Evolutionary conservation across 2,888 invertebrate genomes (phyloP), one percentile per base, ranked within the genome.

Genomic region (Micropterix aruncella): DNA sequence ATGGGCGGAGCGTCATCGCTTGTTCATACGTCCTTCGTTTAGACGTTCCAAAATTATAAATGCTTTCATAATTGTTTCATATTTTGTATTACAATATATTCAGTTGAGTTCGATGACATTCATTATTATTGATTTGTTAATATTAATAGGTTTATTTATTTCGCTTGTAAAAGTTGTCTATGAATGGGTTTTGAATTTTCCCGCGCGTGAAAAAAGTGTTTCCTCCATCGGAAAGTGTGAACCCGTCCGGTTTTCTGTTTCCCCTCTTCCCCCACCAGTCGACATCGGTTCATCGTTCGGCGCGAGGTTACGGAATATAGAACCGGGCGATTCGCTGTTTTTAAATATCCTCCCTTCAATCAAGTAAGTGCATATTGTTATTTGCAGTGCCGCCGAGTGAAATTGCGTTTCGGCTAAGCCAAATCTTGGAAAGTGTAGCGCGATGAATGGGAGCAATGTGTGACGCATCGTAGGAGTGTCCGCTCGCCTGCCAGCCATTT

Each of bases 381-480:
- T 42, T 45, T 50, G 41, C 45, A 18, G 41, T 41, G 16, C 19
- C 7, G 17, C 17, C 12, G 18, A 16, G 38, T 38, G 16, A 43
- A 5, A 36, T 27, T n/a, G 16, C 36, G 36, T 42, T 19, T 3
- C 14, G 37, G 18, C 17, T 36, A 15, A 40, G 16, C 3, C 17
- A 16, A 4, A 7, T 15, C 18, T 42, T 47, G 45, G 19, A 16
- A 40, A 38, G 40, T 36, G 39, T 40, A 53, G 57, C 56, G 53
- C 54, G 52, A 52, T n/a, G n/a, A 54, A 54, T 57, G 54, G 52
- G 57, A 55, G 57, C 59, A 60, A 65, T 65, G 59, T 70, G 70
- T 74, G 74, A 75, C 74, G 75, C 74, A 74, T 73, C 56, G 67
- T 68, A 71, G 74, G 74, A 75, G 75, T 74, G 75, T 65, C 73